These are phyloP conservation scores for Crambe crambe DNA, from an alignment of 37 sponge, comb jelly and placozoan genomes.

Conservation along the genomic window DNA sequence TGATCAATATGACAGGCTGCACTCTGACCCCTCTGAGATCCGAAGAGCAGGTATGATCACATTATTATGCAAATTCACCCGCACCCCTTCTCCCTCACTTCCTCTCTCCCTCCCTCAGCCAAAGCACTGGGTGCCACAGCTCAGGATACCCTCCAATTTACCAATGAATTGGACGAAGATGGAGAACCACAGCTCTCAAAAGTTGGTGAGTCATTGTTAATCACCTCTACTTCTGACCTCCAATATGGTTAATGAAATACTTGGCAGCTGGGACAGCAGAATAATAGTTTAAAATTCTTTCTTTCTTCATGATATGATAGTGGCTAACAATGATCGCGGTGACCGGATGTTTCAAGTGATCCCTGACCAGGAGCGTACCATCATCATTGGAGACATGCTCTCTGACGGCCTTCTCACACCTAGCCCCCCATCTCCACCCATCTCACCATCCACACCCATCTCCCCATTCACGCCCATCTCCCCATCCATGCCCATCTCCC, in stretches of 20 bases:
- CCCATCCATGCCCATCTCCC: not conserved
- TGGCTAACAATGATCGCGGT: constrained; percentile 30
- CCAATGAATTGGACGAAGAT: not conserved
- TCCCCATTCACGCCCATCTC: constrained; percentile 14
- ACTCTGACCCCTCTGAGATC: constrained; percentile 52
- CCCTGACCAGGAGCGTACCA: constrained; percentile 64
- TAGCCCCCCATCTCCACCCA: not conserved
- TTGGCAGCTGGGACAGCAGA: no score
- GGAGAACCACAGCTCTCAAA: constrained; percentile 3
- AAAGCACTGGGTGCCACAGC: constrained; percentile 44
- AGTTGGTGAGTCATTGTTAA: constrained; percentile 78
- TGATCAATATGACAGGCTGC: constrained; percentile 57
- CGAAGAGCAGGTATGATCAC: constrained; percentile 55
- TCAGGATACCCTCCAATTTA: constrained; percentile 38
- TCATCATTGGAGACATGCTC: constrained; percentile 54
- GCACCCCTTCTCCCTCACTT: no score
- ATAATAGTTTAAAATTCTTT: no score
- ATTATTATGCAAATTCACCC: not conserved
- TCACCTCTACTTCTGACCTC: no score
- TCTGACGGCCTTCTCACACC: constrained; percentile 52
- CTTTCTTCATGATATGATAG: no score
- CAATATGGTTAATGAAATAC: no score
- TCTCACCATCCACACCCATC: not conserved
- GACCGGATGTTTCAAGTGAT: constrained; percentile 61
- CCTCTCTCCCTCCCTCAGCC: constrained; percentile 31